These are phyloP conservation scores for Deilephila elpenor DNA, from an alignment of 2,888 invertebrate genomes.

Conservation along the genomic window DNA sequence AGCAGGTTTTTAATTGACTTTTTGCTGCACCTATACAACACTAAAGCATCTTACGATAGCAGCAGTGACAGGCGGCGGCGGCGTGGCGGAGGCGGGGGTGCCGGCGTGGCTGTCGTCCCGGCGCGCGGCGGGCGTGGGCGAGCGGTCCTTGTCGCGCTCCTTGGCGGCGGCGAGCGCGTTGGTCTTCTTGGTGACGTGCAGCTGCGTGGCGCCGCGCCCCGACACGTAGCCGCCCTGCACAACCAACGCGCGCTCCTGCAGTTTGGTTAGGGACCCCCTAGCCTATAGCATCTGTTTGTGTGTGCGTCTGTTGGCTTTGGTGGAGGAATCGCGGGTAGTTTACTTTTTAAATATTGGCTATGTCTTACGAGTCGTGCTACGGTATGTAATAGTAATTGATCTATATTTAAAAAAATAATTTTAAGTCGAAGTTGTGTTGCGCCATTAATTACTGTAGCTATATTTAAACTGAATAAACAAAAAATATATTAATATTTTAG, in stretches of 20 bases:
- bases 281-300: constrained; percentile 75
- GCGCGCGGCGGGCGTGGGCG: constrained; percentile 58
- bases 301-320: constrained; percentile 64
- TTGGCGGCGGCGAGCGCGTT: constrained; percentile 87
- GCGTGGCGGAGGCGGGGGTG: constrained; percentile 63
- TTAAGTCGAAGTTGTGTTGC: too few relatives aligned
- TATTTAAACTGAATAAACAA: too few relatives aligned
- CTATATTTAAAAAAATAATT: too few relatives aligned
- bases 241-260: constrained; percentile 87
- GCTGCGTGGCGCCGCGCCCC: constrained; percentile 85
- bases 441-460: too few relatives aligned
- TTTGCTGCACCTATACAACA: too few relatives aligned
- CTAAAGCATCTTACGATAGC: constrained; percentile 60
- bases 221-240: constrained; percentile 88
- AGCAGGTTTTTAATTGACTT: too few relatives aligned
- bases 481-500: too few relatives aligned
- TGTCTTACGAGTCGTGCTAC: too few relatives aligned
- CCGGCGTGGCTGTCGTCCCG: constrained; percentile 54
- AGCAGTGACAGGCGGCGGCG: constrained; percentile 69
- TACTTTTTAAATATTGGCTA: not conserved
- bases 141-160: constrained; percentile 86
- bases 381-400: too few relatives aligned
- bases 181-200: constrained; percentile 90
- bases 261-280: constrained; percentile 83
- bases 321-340: not conserved